Evolutionary conservation across 2,113 vertebrate genomes (phyloP).

Genomic region (Narcine bancroftii): DNA sequence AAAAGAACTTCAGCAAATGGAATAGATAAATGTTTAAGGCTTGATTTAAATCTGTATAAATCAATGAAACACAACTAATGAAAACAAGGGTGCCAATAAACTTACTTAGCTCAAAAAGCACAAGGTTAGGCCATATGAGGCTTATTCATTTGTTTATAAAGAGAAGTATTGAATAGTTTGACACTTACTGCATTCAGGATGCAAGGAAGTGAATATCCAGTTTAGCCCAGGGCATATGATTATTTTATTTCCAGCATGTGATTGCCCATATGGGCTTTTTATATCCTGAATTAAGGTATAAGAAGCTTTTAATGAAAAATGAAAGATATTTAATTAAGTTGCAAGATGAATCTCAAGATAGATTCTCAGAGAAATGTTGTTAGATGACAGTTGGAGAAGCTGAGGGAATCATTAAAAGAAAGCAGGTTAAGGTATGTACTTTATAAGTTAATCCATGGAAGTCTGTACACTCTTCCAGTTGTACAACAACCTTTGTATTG

Average conservation of each 20-base stretch:
- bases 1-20: conserved; percentile 1
- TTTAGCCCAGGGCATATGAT: conserved; percentile 49
- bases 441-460: conserved; percentile 39
- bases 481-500: conserved; percentile 10
- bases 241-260: conserved; percentile 50
- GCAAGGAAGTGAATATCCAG: conserved; percentile 41
- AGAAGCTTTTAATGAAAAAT: conserved; percentile 35
- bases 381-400: conserved; percentile 33
- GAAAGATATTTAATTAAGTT: conserved; percentile 36
- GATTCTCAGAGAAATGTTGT: conserved; percentile 32
- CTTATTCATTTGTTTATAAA: conserved; percentile 48
- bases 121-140: conserved; percentile 49
- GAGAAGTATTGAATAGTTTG: conserved; percentile 45
- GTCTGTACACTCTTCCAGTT: conserved; percentile 40
- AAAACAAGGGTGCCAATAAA: conserved; percentile 48
- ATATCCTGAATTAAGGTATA: conserved; percentile 40
- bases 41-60: conserved; percentile 49
- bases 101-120: conserved; percentile 51
- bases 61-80: conserved; percentile 45
- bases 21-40: conserved; percentile 44
- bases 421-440: conserved; percentile 39
- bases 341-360: conserved; percentile 15
- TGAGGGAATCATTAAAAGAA: conserved; percentile 38
- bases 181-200: conserved; percentile 39
- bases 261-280: conserved; percentile 46